Evolutionary conservation across 2,888 invertebrate species (phyloP).

Genomic region (Agrochola circellaris): DNA sequence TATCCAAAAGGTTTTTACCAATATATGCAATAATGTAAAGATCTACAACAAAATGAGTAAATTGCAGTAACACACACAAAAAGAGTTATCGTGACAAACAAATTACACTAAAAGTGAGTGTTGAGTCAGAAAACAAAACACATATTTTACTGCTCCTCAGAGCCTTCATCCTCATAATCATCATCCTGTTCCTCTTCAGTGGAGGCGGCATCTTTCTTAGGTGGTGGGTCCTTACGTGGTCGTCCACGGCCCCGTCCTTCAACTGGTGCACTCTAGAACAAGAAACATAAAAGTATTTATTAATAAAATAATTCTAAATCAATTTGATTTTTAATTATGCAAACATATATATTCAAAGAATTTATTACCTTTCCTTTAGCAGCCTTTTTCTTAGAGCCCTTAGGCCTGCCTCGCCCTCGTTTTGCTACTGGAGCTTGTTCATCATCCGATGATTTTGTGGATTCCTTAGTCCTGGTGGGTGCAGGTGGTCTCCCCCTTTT

Average conservation of each 20-base stretch:
- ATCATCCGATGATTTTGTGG: constrained; percentile 89
- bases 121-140: constrained; percentile 75
- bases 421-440: constrained; percentile 90
- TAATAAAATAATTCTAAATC: neutral
- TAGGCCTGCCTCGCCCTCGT: constrained; percentile 90
- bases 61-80: constrained; percentile 72
- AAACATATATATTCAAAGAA: neutral
- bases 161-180: constrained; percentile 89
- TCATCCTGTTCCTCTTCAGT: constrained; percentile 89
- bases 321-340: neutral
- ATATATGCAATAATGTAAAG: constrained; percentile 66
- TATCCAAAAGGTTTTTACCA: constrained; percentile 54
- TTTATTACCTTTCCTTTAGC: constrained; percentile 85
- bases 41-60: constrained; percentile 74
- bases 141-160: constrained; percentile 86
- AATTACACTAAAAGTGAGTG: constrained; percentile 87
- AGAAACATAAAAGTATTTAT: neutral
- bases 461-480: constrained; percentile 87
- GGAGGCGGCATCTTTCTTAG: constrained; percentile 88
- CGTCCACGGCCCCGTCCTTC: constrained; percentile 87
- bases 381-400: constrained; percentile 90
- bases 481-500: constrained; percentile 87
- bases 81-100: constrained; percentile 87
- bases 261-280: constrained; percentile 80
- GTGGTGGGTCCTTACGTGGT: constrained; percentile 88